phyloP scores from a whole-genome alignment of 2,888 invertebrate genomes.

The Lamproptera curius region DNA sequence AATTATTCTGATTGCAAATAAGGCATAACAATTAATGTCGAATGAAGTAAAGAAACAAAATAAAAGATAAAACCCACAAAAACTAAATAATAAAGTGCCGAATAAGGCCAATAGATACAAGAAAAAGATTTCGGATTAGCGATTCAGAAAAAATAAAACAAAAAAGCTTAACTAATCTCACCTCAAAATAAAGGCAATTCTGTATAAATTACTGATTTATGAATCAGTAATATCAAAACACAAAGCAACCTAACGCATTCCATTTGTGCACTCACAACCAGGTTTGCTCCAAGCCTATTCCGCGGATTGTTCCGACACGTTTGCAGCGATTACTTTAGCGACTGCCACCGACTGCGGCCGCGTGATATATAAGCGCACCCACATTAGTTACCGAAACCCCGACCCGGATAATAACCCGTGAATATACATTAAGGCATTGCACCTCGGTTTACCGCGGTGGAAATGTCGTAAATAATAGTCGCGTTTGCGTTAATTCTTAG shows the following conservation, averaged over 20 bases:
- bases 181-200: too few relatives aligned
- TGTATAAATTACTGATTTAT: too few relatives aligned
- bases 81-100: too few relatives aligned
- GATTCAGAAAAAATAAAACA: too few relatives aligned
- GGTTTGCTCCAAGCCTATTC: constrained; percentile 38
- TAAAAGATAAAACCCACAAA: too few relatives aligned
- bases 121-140: too few relatives aligned
- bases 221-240: too few relatives aligned
- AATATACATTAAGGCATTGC: constrained; percentile 61
- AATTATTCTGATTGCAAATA: too few relatives aligned
- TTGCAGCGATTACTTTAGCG: constrained; percentile 63
- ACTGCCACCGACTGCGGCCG: constrained; percentile 51
- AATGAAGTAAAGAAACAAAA: too few relatives aligned
- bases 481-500: constrained; percentile 58
- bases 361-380: constrained; percentile 61
- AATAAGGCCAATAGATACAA: too few relatives aligned
- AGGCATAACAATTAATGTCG: too few relatives aligned
- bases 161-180: too few relatives aligned
- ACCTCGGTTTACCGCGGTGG: constrained; percentile 51
- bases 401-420: constrained; percentile 63
- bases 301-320: constrained; percentile 57
- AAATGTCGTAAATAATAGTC: constrained; percentile 64
- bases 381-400: constrained; percentile 64
- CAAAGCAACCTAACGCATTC: constrained; percentile 49
- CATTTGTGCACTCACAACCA: constrained; percentile 59